Percentiles rank a stretch among this genome's conserved stretches.
phyloP scores from a whole-genome alignment of 2,113 vertebrate genomes.

The Coryphaenoides rupestris region DNA sequence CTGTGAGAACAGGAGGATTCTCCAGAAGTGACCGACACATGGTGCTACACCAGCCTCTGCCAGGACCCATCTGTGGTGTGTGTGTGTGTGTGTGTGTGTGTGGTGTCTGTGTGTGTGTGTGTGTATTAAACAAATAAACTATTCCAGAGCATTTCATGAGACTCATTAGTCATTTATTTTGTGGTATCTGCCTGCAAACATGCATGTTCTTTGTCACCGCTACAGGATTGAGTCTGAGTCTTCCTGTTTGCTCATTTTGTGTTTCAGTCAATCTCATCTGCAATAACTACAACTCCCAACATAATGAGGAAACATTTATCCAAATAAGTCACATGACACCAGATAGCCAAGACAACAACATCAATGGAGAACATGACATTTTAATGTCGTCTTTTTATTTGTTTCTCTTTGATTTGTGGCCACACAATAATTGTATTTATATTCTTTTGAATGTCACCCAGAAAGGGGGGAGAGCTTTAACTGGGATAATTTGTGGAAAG shows the following conservation, averaged over 20 bases:
- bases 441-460: too few species aligned
- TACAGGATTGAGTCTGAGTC: conserved; percentile 6
- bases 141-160: conserved; percentile 42
- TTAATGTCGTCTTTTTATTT: too few species aligned
- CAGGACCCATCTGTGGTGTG: conserved; percentile 41
- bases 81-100: conserved; percentile 39
- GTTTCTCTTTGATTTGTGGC: too few species aligned
- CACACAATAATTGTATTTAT: too few species aligned
- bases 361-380: not conserved
- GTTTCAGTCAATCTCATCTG: conserved; percentile 56
- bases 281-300: conserved; percentile 47
- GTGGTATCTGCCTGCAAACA: conserved; percentile 60
- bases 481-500: too few species aligned
- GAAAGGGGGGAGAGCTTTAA: too few species aligned
- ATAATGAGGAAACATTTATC: not conserved
- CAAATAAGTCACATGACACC: conserved; percentile 21
- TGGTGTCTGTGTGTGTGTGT: conserved; percentile 15
- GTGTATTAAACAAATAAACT: conserved; percentile 61
- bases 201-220: conserved; percentile 44
- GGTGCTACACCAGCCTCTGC: conserved; percentile 60
- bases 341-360: conserved; percentile 27
- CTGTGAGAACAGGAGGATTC: conserved; percentile 65
- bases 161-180: conserved; percentile 61
- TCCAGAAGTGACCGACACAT: conserved; percentile 91
- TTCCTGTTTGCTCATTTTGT: conserved; percentile 46